phyloP scores from a whole-genome alignment of 2,888 invertebrate species.

The Agonopterix heracliana region DNA sequence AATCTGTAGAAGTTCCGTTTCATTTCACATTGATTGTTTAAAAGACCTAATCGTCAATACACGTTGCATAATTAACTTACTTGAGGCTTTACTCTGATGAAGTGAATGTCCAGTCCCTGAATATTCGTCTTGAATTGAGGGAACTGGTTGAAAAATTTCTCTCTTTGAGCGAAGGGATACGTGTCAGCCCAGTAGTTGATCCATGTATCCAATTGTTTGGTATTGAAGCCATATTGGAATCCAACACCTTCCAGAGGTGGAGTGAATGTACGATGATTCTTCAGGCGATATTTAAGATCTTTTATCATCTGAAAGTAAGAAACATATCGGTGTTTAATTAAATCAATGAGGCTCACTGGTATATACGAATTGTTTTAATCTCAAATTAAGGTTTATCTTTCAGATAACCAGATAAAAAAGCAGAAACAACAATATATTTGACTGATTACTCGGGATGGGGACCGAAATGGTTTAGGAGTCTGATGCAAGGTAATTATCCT shows the following conservation, averaged over 20 bases:
- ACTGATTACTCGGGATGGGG: no score
- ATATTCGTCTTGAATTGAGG: constrained; percentile 87
- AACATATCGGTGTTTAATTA: no score
- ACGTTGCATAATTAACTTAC: constrained; percentile 24
- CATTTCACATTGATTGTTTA: no score
- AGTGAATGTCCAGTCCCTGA: constrained; percentile 84
- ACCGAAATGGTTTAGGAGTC: no score
- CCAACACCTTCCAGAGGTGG: constrained; percentile 81
- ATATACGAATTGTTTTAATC: neutral
- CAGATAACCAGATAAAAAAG: no score
- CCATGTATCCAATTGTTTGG: constrained; percentile 78
- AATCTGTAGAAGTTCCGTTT: no score
- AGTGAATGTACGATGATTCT: constrained; percentile 38
- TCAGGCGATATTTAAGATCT: constrained; percentile 45
- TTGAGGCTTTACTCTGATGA: constrained; percentile 80
- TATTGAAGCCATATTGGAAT: constrained; percentile 90
- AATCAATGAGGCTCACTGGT: neutral
- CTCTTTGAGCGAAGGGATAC: constrained; percentile 80
- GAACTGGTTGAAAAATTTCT: constrained; percentile 81
- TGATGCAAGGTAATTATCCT: neutral
- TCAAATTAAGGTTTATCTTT: neutral
- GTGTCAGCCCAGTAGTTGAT: constrained; percentile 85
- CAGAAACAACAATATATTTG: neutral
- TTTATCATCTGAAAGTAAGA: constrained; percentile 39
- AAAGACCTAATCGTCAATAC: no score